Evolutionary conservation across 2,888 invertebrate genomes (phyloP).

Genomic region (Campopleginae sp.): DNA sequence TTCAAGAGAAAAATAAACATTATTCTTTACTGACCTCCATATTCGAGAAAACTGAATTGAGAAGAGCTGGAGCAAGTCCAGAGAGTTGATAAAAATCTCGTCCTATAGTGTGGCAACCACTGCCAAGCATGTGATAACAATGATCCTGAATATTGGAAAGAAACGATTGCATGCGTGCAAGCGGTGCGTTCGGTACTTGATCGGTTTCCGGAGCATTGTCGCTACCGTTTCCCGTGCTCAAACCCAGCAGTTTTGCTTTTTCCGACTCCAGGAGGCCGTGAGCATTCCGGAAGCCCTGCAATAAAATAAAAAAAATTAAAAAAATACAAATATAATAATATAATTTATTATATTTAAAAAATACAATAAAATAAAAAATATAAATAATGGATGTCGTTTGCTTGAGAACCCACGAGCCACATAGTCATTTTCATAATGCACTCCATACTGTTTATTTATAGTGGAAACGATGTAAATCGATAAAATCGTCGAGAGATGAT

Average conservation of each 20-base stretch:
- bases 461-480: neutral
- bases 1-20: no score
- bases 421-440: neutral
- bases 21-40: conserved; percentile 85
- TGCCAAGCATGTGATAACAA: conserved; percentile 91
- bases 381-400: neutral
- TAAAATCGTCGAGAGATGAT: neutral
- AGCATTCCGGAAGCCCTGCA: conserved; percentile 88
- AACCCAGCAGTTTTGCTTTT: conserved; percentile 90
- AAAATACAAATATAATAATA: no score
- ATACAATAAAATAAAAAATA: conserved; percentile 55
- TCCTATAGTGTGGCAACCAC: conserved; percentile 87
- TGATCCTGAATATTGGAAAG: conserved; percentile 92
- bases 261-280: conserved; percentile 91
- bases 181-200: conserved; percentile 85
- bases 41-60: conserved; percentile 89
- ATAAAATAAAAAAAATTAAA: conserved; percentile 42
- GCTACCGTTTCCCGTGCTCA: conserved; percentile 80
- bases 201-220: conserved; percentile 83
- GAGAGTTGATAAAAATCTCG: conserved; percentile 93
- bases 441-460: neutral
- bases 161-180: conserved; percentile 94
- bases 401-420: neutral
- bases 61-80: conserved; percentile 90
- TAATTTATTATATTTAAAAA: no score